Evolutionary conservation across 2,888 invertebrate genomes (phyloP), one percentile per base, ranked within the genome.

Genomic region (Oscheius sp.): DNA sequence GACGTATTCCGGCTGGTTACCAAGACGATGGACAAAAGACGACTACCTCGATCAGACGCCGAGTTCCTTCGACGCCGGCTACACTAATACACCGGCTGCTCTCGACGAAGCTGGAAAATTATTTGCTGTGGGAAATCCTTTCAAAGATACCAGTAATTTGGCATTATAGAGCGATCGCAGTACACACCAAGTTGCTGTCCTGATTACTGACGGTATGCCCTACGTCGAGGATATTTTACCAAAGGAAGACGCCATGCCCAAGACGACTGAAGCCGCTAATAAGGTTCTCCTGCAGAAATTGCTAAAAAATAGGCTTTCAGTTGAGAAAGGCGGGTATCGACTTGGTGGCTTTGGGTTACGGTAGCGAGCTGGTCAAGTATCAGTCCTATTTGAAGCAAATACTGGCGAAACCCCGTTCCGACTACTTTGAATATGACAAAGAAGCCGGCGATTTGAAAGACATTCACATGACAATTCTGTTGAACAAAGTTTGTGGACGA

Each of bases 41-140:
- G 53, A 68, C 16, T 68, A 52, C 35, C 49, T 27, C 13, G 41
- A 25, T 23, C 16, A 7, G 1, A 29, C 53, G 49, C 53, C 68
- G 5, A 9, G 52, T 1, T 5, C 21, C 16, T 55, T 35, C n/a
- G 68, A 68, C 53, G 21, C 25, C 29, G 55, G 55, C 7, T 68
- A 46, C 13, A 68, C 68, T 21, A 68, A 68, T 25, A 68, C 68
- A 18, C 53, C 53, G 12, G 52, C 68, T 18, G 68, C 68, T 49
- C 49, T 68, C 9, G 45, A 52, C n/a, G 46, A 52, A 52, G 68
- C 52, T 3, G 52, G 21, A 16, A 23, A 49, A 18, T 23, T 68
- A 52, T 52, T 68, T 43, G 46, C 35, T 6, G 35, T 3, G 35
- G 3, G 9, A 6, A 35, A 35, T 35, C 35, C 35, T 35, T 9